Evolutionary conservation across 2,113 vertebrate species (phyloP), one percentile per base, ranked within the genome.

Genomic region (Lasiurus borealis): DNA sequence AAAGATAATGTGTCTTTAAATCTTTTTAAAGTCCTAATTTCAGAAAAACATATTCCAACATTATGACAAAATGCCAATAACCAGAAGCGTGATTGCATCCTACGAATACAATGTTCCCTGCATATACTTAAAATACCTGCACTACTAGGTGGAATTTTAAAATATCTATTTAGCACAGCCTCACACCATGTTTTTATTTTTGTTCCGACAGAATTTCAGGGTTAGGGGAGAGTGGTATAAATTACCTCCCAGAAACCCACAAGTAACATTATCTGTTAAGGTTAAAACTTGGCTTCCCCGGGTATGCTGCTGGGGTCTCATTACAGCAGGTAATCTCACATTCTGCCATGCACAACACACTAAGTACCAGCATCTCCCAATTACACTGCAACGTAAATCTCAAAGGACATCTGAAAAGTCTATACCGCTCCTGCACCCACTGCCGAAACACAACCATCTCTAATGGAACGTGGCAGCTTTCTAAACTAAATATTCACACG

Each of bases 381-480:
- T 97, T 97, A 97, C 96, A 96, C 7, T 46, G 97, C 95, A 93
- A 80, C 64, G 1, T 64, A 95, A 97, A 91, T 97, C 97, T 97
- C 97, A 97, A 97, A 97, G 96, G 97, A 96, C 89, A 96, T 97
- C 6, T 94, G 96, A 86, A 86, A 96, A 95, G 91, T 89, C 94
- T 96, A 92, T 93, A 89, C 82, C 69, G 85, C 91, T 89, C 82
- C 94, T 76, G 95, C 96, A 97, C 97, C 96, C 96, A 97, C 85
- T 93, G 91, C 96, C 8, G 14, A 94, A 93, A 95, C 82, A 90
- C 85, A 66, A 66, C 62, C 91, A 83, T 93, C 94, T 85, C 96
- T 97, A 97, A 97, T 97, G 85, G 93, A 96, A 97, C n/a, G 11
- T 97, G 97, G 97, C 96, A 97, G 96, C 94, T 94, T 95, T 97